Base-by-base conservation (phyloP, 1,140 invertebrate species). In the Zaprionus davidi region DNA sequence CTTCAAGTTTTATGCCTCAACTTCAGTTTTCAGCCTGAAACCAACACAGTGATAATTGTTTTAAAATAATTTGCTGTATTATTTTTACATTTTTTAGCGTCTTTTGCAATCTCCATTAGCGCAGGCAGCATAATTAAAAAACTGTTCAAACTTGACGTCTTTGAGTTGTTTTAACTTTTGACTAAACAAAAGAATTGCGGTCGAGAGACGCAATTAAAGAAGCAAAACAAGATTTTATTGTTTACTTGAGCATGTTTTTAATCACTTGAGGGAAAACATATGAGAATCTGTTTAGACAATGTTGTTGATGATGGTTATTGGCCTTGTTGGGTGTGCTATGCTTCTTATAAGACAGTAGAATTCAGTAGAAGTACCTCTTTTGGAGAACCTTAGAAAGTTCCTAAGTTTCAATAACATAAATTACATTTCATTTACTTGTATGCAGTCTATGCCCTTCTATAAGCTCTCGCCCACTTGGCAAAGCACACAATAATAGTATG, bases 101-200 rank as follows among this genome's bases (percentile, higher is more conserved):
- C 64, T 65, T 66, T 87, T 68, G 81, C 78, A 76, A 84, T 76
- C 53, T 57, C 28, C 68, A 86, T 86, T 86, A 86, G 69, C 68
- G 56, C 44, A 46, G 46, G 53, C 53, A 82, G 63, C 58, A 62
- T 81, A 84, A 88, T 90, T 90, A 90, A 88, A 87, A 87, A 87
- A 78, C 74, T 90, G 81, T 81, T 81, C 69, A 76, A 74, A 74
- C 69, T 70, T 38, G 24, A 62, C 57, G 41, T 63, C 49, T 60
- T 63, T 12, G 26, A 1, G 31, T 58, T 56, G 13, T 69, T 36
- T 36, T 49, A 46, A 20, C n/a, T 60, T 26, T 58, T 46, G 28
- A 13, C 36, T 20, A 38, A 59, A 82, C 84, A 87, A 83, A 88
- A 86, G 83, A 88, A 87, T 87, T 88, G 84, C 76, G 64, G 46